Evolutionary conservation across 2,113 vertebrate genomes (phyloP), one percentile per base, ranked within the genome.

Genomic region (Panurus biarmicus): DNA sequence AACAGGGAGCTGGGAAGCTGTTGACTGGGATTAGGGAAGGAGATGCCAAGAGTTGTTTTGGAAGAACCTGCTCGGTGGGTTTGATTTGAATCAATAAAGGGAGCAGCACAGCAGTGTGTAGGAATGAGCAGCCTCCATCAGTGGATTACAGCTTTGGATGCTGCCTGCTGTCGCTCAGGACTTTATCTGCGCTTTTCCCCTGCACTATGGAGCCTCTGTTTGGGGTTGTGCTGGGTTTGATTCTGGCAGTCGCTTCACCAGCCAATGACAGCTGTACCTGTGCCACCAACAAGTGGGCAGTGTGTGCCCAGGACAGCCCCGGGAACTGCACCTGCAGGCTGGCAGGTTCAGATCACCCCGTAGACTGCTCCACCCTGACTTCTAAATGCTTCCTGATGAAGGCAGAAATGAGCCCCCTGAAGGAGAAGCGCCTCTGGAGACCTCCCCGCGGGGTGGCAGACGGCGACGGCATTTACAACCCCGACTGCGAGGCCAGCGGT

Each of bases 371-470:
- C 31, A 96, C 38, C 1, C 91, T 99, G 95, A 92, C 98, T 50
- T 95, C 98, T 17, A 98, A 99, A 94, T 99, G 99, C 94, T 97
- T 96, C 84, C 77, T 99, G 89, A 98, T 99, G 98, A 98, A 98
- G 96, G 97, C 97, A 11, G 98, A 99, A 93, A 96, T 97, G 97
- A 88, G 25, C 29, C 36, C 87, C 19, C 18, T n/a, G 91, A 72
- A 16, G 76, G 14, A 5, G 5, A 98, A 36, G 48, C 0, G 0
- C 33, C 97, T 70, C 75, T 38, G 95, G 21, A 98, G 97, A 42
- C 98, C 96, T 1, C 96, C 98, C 73, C 48, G 61, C 0, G 98
- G 97, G 31, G 83, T 98, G 24, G 57, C 98, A 56, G 98, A 98
- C 96, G 98, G 98, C 3, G 98, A 99, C 10, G 98, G 98, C 29